Evolutionary conservation across 2,113 vertebrate species (phyloP).

Genomic region (Takifugu bimaculatus): DNA sequence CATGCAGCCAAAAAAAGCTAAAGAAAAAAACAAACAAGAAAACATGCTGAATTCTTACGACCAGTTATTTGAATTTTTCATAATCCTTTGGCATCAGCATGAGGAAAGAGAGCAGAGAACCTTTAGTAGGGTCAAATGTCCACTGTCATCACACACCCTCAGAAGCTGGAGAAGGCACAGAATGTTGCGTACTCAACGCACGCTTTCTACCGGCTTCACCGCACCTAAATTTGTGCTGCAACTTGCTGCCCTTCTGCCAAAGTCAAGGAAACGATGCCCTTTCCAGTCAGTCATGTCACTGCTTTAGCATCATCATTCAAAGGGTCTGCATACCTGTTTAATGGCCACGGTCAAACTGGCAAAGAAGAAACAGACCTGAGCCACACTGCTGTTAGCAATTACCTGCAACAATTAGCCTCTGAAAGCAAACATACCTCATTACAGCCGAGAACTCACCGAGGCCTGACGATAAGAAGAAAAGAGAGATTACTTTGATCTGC

Average conservation of each 20-base stretch:
- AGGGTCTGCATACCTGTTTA: slow-evolving; percentile 27
- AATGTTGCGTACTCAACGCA: too few relatives aligned
- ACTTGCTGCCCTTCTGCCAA: background rate
- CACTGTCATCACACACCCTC: background rate
- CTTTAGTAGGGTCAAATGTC: slow-evolving; percentile 20
- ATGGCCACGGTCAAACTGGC: slow-evolving; percentile 38
- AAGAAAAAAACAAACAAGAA: slow-evolving; percentile 8
- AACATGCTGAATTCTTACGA: slow-evolving; percentile 67
- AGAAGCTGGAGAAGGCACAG: too few relatives aligned
- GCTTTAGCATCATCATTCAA: slow-evolving; percentile 39
- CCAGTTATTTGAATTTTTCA: slow-evolving; percentile 37
- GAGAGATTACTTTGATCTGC: slow-evolving; percentile 38
- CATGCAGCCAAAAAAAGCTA: slow-evolving; percentile 46
- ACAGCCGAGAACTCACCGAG: slow-evolving; percentile 29
- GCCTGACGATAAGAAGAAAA: slow-evolving; percentile 33
- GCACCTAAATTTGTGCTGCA: background rate
- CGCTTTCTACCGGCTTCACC: background rate
- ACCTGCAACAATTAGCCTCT: slow-evolving; percentile 12
- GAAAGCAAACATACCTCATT: slow-evolving; percentile 43
- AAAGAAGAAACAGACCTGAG: slow-evolving; percentile 18
- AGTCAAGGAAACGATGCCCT: slow-evolving; percentile 16
- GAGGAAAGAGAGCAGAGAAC: slow-evolving; percentile 33
- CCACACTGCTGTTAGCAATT: slow-evolving; percentile 21
- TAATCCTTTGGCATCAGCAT: slow-evolving; percentile 42
- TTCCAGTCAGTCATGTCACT: slow-evolving; percentile 43